Percentiles rank a stretch among this genome's conserved stretches.
Evolutionary conservation across 2,113 vertebrate genomes (phyloP).

Genomic region (Rhegmatorhina hoffmannsi): DNA sequence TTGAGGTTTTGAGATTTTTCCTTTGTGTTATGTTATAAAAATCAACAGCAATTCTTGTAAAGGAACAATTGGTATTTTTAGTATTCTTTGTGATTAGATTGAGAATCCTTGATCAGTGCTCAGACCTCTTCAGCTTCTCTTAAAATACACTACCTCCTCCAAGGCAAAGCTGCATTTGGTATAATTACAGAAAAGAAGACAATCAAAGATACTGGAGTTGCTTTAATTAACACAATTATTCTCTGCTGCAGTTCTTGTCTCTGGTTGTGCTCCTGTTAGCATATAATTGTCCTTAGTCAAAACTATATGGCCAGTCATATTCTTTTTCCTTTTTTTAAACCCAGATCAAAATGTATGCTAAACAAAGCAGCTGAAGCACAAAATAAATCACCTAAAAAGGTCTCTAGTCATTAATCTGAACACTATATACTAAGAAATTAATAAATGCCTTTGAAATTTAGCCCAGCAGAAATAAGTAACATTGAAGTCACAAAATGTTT

Average conservation of each 20-base stretch:
- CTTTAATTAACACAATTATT: slow-evolving; percentile 40
- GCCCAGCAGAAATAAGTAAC: neutral
- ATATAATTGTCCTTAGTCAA: neutral
- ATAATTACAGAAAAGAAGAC: neutral
- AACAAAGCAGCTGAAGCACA: neutral
- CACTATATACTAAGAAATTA: neutral
- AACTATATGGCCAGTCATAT: neutral
- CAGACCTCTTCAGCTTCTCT: neutral
- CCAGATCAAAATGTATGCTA: neutral
- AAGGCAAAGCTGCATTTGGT: neutral
- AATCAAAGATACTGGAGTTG: neutral
- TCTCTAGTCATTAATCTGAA: neutral
- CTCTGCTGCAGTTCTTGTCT: neutral
- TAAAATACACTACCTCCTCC: neutral
- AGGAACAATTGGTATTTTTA: neutral
- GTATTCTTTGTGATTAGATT: neutral
- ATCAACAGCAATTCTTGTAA: neutral
- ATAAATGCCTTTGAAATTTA: neutral
- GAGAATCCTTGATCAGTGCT: neutral
- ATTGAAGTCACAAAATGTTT: neutral
- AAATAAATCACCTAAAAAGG: neutral
- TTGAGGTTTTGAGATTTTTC: neutral
- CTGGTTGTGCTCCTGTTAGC: neutral
- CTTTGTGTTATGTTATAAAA: neutral
- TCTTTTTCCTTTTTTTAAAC: neutral